A percentile compares a stretch with the other conserved stretches of the same genome.
phyloP scores from a whole-genome alignment of 2,797 vertebrate genomes.

The Alfaro cultratus region DNA sequence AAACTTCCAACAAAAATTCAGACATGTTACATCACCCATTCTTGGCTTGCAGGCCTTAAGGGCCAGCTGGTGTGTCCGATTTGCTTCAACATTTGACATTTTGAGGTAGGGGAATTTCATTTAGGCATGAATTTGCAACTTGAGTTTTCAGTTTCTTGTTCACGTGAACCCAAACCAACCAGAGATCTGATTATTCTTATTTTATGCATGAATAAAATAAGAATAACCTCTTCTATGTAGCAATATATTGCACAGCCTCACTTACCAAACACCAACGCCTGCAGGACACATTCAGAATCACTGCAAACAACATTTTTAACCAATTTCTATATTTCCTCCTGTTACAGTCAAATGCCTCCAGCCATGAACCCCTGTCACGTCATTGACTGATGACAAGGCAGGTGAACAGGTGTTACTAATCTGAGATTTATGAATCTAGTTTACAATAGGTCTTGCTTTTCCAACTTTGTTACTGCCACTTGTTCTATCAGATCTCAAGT shows the following conservation, averaged over 20 bases:
- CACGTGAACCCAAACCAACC: neutral
- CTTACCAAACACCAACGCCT: neutral
- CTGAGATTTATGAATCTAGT: neutral
- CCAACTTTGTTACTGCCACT: neutral
- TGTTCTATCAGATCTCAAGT: neutral
- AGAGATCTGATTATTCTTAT: neutral
- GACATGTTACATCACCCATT: neutral
- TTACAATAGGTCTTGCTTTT: neutral
- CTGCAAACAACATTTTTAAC: neutral
- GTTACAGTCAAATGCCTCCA: neutral
- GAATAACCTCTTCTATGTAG: neutral
- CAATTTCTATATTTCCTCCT: neutral
- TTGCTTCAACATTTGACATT: neutral
- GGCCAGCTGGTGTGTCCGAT: neutral
- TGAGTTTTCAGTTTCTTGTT: neutral
- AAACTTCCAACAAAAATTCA: neutral
- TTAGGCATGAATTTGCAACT: neutral
- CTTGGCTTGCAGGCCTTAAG: neutral
- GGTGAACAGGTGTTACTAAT: neutral
- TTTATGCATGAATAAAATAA: too few species aligned
- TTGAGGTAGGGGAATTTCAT: neutral
- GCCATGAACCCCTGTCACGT: neutral
- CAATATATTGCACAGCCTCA: neutral
- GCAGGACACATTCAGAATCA: neutral
- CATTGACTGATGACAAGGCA: neutral